Evolutionary conservation across 2,797 vertebrate genomes (phyloP).

Genomic region (Xerus rutilus): DNA sequence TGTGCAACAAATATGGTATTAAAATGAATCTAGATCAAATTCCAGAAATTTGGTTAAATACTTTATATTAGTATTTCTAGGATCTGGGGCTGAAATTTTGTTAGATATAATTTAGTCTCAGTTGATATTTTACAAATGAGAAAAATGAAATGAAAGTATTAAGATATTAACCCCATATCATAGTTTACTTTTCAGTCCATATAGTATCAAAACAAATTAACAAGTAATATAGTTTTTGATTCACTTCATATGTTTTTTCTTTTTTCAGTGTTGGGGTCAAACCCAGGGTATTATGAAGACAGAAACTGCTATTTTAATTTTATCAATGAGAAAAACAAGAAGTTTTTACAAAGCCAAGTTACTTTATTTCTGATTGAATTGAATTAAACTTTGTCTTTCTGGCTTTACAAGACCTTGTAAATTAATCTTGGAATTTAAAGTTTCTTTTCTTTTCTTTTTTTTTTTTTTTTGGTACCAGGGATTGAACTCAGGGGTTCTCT

Average conservation of each 20-base stretch:
- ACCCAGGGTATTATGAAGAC: background rate
- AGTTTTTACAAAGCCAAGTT: background rate
- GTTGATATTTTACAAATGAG: background rate
- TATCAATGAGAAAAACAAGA: background rate
- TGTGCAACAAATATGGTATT: background rate
- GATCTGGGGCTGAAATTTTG: background rate
- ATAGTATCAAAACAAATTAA: background rate
- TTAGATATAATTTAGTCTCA: conserved; percentile 15
- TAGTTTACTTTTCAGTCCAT: background rate
- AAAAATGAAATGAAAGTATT: background rate
- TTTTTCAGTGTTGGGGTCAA: background rate
- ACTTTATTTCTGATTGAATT: background rate
- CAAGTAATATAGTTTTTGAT: background rate
- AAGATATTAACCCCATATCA: background rate
- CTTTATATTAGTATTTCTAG: background rate
- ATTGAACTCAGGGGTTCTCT: too few relatives aligned
- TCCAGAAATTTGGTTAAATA: background rate
- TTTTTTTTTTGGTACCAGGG: too few relatives aligned
- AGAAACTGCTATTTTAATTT: background rate
- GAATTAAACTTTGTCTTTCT: background rate
- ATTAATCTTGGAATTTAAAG: background rate
- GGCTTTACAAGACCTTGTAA: background rate
- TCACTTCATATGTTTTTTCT: background rate
- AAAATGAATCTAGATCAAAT: background rate
- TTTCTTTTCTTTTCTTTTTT: background rate